A percentile compares a stretch with the other conserved stretches of the same genome.
phyloP scores from a whole-genome alignment of 2,888 invertebrate genomes.

The Dasypogon diadema region DNA sequence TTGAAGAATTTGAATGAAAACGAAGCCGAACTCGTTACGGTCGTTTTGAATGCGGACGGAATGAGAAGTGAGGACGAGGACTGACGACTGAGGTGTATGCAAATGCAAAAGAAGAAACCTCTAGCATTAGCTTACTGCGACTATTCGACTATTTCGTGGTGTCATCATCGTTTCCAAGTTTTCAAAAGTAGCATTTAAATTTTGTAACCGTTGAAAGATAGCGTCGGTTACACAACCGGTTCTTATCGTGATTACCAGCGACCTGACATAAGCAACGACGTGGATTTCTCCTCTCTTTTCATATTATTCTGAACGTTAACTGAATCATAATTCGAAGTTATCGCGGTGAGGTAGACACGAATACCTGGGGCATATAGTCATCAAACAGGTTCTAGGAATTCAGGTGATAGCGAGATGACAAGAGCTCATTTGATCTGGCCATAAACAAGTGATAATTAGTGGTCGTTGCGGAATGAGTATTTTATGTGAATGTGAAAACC shows the following conservation, averaged over 20 bases:
- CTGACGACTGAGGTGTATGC: too few relatives aligned
- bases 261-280: not conserved
- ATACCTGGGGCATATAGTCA: conserved; percentile 36
- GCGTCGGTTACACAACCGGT: conserved; percentile 45
- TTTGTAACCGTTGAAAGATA: conserved; percentile 36
- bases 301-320: conserved; percentile 11
- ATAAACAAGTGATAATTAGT: conserved; percentile 32
- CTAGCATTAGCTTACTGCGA: too few relatives aligned
- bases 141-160: conserved; percentile 4
- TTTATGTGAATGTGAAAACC: conserved; percentile 1
- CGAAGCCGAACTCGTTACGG: conserved; percentile 3
- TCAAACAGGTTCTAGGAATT: conserved; percentile 40
- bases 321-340: conserved; percentile 29
- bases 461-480: not conserved
- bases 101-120: not conserved
- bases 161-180: conserved; percentile 10
- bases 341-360: conserved; percentile 1
- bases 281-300: not conserved
- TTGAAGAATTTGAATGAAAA: conserved; percentile 43
- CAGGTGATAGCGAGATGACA: conserved; percentile 34
- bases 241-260: conserved; percentile 9
- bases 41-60: not conserved
- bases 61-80: not conserved
- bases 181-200: conserved; percentile 2
- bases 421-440: conserved; percentile 12